These are phyloP conservation scores for Himalopsyche tibetana DNA, from an alignment of 2,888 invertebrate species.

Conservation along the genomic window DNA sequence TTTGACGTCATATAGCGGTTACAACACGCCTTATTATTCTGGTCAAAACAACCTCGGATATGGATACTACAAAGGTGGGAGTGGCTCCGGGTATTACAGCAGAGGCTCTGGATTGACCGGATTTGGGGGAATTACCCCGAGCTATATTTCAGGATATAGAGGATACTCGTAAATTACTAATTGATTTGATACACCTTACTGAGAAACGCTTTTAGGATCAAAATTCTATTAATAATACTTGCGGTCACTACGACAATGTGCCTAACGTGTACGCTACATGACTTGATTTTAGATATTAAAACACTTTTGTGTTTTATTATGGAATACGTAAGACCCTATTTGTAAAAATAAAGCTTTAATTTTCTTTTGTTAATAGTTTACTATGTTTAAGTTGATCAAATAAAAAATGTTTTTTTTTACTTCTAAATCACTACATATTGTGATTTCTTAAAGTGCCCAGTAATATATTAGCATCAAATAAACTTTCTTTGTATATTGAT, in stretches of 20 bases:
- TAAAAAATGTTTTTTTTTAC: no score
- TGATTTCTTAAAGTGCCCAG: no score
- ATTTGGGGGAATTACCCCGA: constrained; percentile 73
- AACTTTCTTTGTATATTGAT: no score
- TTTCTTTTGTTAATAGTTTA: neutral
- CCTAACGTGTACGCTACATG: neutral
- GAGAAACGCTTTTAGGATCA: neutral
- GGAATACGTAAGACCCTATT: neutral
- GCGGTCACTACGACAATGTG: neutral
- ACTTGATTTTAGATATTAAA: neutral
- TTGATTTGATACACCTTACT: neutral
- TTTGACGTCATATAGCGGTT: constrained; percentile 77
- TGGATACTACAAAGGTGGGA: constrained; percentile 75
- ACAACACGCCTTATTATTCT: constrained; percentile 77
- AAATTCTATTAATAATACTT: neutral
- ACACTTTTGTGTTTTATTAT: neutral
- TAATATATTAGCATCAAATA: no score
- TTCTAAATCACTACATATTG: no score
- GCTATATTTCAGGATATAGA: constrained; percentile 75
- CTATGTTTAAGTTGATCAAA: neutral
- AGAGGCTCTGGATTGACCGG: constrained; percentile 71
- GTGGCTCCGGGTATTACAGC: constrained; percentile 55
- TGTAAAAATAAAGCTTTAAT: constrained; percentile 2
- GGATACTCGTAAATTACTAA: constrained; percentile 71
- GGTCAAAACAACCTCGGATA: constrained; percentile 78